phyloP scores from a whole-genome alignment of 1,140 invertebrate species.

The Linepithema humile region DNA sequence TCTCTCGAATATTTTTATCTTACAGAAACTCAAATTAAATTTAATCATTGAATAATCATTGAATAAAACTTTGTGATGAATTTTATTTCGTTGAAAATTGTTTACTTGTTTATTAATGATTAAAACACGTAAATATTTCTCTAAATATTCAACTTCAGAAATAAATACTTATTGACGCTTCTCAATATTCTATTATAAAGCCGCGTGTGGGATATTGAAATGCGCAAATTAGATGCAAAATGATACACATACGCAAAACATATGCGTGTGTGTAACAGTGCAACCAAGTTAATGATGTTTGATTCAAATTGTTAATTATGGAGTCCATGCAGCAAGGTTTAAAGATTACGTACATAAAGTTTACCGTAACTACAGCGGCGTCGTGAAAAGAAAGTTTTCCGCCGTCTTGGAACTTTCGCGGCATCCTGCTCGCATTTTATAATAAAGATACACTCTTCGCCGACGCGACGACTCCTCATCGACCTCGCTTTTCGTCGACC shows the following conservation, averaged over 20 bases:
- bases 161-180: not conserved
- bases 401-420: conserved; percentile 30
- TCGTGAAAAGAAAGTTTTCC: conserved; percentile 39
- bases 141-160: not conserved
- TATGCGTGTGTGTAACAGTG: too few species aligned
- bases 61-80: not conserved
- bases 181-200: not conserved
- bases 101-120: not conserved
- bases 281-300: conserved; percentile 40
- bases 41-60: not conserved
- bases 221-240: not conserved
- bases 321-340: conserved; percentile 23
- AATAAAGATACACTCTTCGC: conserved; percentile 45
- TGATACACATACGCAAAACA: not conserved
- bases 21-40: conserved; percentile 9
- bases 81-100: not conserved
- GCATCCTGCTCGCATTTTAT: conserved; percentile 40
- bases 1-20: not conserved
- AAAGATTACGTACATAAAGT: conserved; percentile 42
- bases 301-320: conserved; percentile 48
- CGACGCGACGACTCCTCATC: conserved; percentile 21
- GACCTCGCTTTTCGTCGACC: conserved; percentile 13
- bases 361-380: conserved; percentile 11
- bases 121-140: conserved; percentile 18
- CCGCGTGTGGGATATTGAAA: not conserved